Evolutionary conservation across 2,888 invertebrate genomes (phyloP).

Genomic region (Acleris sparsana): DNA sequence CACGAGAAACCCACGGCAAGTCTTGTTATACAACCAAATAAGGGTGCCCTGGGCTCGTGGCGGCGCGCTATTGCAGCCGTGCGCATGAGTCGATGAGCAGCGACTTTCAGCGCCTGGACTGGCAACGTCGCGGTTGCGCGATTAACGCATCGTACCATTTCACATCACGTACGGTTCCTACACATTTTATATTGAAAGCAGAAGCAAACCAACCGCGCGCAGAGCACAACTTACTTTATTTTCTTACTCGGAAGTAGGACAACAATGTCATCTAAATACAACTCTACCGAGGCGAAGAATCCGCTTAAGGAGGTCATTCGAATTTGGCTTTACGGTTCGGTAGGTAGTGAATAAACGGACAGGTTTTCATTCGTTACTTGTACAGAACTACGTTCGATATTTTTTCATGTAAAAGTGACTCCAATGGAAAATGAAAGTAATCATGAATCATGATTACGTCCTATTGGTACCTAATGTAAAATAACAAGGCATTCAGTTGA

Average conservation of each 20-base stretch:
- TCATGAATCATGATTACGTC: conserved; percentile 2
- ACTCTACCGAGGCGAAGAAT: conserved; percentile 42
- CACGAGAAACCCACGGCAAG: conserved; percentile 59
- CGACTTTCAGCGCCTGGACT: conserved; percentile 79
- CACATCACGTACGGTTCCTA: conserved; percentile 49
- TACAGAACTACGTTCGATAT: conserved; percentile 4
- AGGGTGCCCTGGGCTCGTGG: conserved; percentile 57
- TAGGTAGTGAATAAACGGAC: conserved; percentile 53
- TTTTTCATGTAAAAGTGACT: conserved; percentile 27
- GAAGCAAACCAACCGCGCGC: conserved; percentile 25
- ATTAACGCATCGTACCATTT: conserved; percentile 65
- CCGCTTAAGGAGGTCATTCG: conserved; percentile 57
- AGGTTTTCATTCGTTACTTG: conserved; percentile 24
- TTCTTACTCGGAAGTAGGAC: conserved; percentile 36
- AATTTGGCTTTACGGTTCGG: conserved; percentile 52
- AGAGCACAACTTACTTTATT: conserved; percentile 26
- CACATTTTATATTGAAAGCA: conserved; percentile 46
- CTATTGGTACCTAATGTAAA: conserved; percentile 13
- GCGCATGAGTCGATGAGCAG: conserved; percentile 57
- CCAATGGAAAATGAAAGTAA: conserved; percentile 27
- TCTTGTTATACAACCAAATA: conserved; percentile 59
- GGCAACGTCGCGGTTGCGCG: conserved; percentile 65
- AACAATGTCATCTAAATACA: conserved; percentile 38
- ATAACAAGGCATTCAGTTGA: conserved; percentile 19
- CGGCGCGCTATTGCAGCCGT: conserved; percentile 50